Conservation (phyloP, 1,140 invertebrate genomes). For the Zaprionus africanus region DNA sequence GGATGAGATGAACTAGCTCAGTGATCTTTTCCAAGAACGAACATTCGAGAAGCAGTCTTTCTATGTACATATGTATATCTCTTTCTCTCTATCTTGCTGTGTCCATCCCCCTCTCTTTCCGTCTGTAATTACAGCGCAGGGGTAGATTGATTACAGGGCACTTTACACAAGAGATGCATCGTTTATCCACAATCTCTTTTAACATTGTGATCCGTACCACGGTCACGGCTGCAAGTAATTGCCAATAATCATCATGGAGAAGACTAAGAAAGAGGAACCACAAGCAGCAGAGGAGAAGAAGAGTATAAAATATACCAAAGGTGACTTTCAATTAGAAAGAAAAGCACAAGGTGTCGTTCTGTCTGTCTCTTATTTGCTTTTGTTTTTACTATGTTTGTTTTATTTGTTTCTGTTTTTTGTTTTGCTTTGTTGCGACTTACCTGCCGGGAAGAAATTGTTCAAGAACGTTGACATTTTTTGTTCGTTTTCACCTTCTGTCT, state of each 20-base stretch:
- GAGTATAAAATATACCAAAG: conserved; percentile 69
- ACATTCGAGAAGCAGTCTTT: not conserved
- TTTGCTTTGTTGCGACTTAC: conserved; percentile 64
- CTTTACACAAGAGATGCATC: not conserved
- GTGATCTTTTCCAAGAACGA: conserved; percentile 34
- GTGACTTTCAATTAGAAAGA: conserved; percentile 66
- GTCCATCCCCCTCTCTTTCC: not conserved
- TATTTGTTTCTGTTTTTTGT: conserved; percentile 41
- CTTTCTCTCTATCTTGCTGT: not conserved
- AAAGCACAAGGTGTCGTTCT: conserved; percentile 25
- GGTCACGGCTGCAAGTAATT: conserved; percentile 73
- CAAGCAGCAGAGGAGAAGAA: conserved; percentile 26
- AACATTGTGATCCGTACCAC: conserved; percentile 43
- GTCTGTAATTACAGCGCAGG: conserved; percentile 28
- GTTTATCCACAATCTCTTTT: conserved; percentile 22
- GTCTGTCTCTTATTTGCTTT: conserved; percentile 20
- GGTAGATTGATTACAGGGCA: conserved; percentile 29
- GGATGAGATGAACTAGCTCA: conserved; percentile 15
- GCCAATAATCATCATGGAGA: conserved; percentile 61
- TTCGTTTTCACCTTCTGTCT: conserved; percentile 44
- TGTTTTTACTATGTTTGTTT: conserved; percentile 25
- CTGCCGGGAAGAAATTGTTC: conserved; percentile 84
- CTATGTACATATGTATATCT: not conserved
- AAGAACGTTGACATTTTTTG: conserved; percentile 84
- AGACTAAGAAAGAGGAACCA: conserved; percentile 28